Conservation (phyloP, 2,888 invertebrate genomes). For the Rugalucina vietnamica region DNA sequence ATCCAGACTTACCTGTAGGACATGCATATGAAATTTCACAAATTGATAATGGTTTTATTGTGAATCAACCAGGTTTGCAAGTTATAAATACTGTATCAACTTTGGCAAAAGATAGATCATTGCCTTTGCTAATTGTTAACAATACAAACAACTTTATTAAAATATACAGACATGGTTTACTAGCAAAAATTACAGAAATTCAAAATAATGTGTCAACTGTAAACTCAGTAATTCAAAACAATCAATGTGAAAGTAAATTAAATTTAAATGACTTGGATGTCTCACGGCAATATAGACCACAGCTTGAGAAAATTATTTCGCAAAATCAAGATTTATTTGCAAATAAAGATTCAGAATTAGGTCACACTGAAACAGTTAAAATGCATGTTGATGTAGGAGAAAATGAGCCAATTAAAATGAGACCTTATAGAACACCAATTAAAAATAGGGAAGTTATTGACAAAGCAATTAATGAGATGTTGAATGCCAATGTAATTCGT, state of each 20-base stretch:
- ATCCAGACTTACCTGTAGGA: not conserved
- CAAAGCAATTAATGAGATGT: slow-evolving; percentile 38
- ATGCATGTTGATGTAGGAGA: slow-evolving; percentile 21
- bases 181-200: not conserved
- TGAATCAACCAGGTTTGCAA: slow-evolving; percentile 13
- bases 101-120: not conserved
- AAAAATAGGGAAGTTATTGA: slow-evolving; percentile 33
- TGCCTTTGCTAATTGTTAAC: slow-evolving; percentile 19
- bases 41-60: slow-evolving; percentile 19
- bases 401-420: slow-evolving; percentile 16
- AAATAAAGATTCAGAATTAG: slow-evolving; percentile 21
- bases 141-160: slow-evolving; percentile 11
- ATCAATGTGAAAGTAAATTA: not conserved
- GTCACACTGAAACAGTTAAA: slow-evolving; percentile 31
- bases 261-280: not conserved
- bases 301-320: not conserved
- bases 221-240: not conserved
- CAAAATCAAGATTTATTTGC: slow-evolving; percentile 33
- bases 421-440: slow-evolving; percentile 19
- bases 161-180: slow-evolving; percentile 4
- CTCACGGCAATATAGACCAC: not conserved
- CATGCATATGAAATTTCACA: not conserved
- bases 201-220: not conserved
- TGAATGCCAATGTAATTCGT: slow-evolving; percentile 9
- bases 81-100: not conserved